Conservation (phyloP, 2,113 vertebrate species). For the Seriola rivoliana region DNA sequence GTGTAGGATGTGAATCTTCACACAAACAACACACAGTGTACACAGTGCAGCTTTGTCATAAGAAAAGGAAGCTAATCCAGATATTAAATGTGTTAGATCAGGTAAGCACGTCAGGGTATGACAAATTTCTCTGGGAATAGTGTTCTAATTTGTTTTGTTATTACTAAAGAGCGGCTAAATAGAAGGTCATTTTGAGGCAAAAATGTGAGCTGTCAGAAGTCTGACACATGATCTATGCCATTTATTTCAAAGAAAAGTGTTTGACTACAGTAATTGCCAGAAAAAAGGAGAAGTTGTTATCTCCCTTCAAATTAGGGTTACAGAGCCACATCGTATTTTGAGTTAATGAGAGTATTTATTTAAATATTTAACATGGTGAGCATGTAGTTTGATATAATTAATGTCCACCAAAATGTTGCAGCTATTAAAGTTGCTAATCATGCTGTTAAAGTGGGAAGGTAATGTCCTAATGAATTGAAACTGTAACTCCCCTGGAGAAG, state of each 20-base stretch:
- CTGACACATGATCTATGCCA: neutral
- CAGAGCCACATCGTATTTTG: constrained; percentile 17
- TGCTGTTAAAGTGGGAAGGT: neutral
- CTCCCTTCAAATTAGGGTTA: constrained; percentile 20
- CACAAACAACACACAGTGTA: neutral
- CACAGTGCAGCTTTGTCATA: neutral
- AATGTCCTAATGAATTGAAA: constrained; percentile 3
- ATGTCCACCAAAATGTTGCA: constrained; percentile 10
- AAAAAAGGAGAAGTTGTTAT: constrained; percentile 8
- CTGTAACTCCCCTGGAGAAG: neutral
- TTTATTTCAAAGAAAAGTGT: constrained; percentile 29
- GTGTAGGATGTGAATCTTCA: neutral
- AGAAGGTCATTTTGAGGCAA: neutral
- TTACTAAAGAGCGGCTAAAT: neutral
- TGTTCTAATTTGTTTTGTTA: neutral
- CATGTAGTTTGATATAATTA: constrained; percentile 7
- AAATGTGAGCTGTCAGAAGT: neutral
- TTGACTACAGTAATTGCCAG: constrained; percentile 1
- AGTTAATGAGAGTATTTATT: constrained; percentile 37
- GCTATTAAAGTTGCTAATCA: constrained; percentile 9
- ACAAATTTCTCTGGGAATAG: neutral
- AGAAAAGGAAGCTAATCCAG: neutral
- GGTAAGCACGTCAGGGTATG: neutral
- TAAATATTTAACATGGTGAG: constrained; percentile 4
- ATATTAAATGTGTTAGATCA: neutral